Evolutionary conservation across 2,888 invertebrate species (phyloP).

Genomic region (Leptodirus hochenwartii): DNA sequence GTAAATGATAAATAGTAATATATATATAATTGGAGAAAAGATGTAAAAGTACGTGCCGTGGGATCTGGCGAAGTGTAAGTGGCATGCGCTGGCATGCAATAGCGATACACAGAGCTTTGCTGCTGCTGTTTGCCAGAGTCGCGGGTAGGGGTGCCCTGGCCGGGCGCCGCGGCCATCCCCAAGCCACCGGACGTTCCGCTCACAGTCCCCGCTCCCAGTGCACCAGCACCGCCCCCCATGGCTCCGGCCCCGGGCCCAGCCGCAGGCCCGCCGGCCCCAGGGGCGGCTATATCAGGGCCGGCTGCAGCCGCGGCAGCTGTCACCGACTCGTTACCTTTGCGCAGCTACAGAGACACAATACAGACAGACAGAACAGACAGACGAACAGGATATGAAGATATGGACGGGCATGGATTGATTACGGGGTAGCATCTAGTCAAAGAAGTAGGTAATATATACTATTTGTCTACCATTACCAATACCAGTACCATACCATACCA

Average conservation of each 20-base stretch:
- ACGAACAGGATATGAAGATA: too few species aligned
- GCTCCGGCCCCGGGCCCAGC: conserved; percentile 10
- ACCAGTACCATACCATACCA: too few species aligned
- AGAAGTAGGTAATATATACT: too few species aligned
- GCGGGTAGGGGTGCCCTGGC: conserved; percentile 25
- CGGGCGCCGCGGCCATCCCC: conserved; percentile 13
- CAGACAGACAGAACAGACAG: too few species aligned
- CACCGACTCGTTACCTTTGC: too few species aligned
- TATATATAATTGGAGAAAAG: conserved; percentile 18
- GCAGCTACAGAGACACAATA: too few species aligned
- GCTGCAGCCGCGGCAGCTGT: conserved; percentile 10
- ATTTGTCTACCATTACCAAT: too few species aligned
- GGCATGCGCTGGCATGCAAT: conserved; percentile 42
- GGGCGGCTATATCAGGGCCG: conserved; percentile 18
- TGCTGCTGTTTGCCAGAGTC: conserved; percentile 26
- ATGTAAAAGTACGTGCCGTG: conserved; percentile 36
- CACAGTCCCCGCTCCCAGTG: too few species aligned
- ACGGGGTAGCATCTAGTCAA: too few species aligned
- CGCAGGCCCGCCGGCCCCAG: conserved; percentile 13
- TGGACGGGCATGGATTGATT: too few species aligned
- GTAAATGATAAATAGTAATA: conserved; percentile 9
- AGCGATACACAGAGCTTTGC: conserved; percentile 33
- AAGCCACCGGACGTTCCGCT: too few species aligned
- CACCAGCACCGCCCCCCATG: too few species aligned
- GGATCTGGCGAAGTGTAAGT: conserved; percentile 40